Percentiles rank a stretch among this genome's conserved stretches.
phyloP scores from a whole-genome alignment of 2,113 vertebrate genomes.

The Monopterus albus region DNA sequence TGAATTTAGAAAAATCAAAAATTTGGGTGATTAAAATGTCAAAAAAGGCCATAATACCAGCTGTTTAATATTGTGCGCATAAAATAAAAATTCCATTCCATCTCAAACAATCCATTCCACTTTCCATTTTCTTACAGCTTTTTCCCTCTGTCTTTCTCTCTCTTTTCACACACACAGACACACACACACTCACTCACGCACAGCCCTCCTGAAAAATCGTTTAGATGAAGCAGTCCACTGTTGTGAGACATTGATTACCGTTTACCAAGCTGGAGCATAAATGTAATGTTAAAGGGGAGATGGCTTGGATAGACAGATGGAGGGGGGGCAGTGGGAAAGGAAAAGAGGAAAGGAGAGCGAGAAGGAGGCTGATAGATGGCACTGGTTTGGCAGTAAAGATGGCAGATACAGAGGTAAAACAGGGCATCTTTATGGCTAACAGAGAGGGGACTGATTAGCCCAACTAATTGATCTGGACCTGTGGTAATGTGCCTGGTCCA shows the following conservation, averaged over 20 bases:
- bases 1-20: too few species aligned
- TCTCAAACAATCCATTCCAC: too few species aligned
- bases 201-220: constrained; percentile 65
- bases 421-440: constrained; percentile 51
- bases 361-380: constrained; percentile 56
- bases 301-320: constrained; percentile 42
- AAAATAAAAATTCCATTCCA: not conserved
- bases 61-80: too few species aligned
- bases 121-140: too few species aligned
- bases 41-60: too few species aligned
- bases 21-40: too few species aligned
- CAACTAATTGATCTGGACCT: constrained; percentile 69
- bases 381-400: constrained; percentile 63
- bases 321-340: constrained; percentile 9
- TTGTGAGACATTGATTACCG: constrained; percentile 82
- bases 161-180: not conserved
- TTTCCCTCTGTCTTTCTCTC: not conserved
- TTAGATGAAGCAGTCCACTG: constrained; percentile 70
- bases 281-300: constrained; percentile 65
- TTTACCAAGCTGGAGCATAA: constrained; percentile 80
- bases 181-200: not conserved
- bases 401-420: constrained; percentile 56
- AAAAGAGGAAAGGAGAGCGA: constrained; percentile 13
- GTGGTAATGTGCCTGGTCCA: constrained; percentile 37
- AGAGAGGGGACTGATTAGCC: constrained; percentile 50